Conservation (phyloP, 2,113 vertebrate genomes). For the Todiramphus chloris region DNA sequence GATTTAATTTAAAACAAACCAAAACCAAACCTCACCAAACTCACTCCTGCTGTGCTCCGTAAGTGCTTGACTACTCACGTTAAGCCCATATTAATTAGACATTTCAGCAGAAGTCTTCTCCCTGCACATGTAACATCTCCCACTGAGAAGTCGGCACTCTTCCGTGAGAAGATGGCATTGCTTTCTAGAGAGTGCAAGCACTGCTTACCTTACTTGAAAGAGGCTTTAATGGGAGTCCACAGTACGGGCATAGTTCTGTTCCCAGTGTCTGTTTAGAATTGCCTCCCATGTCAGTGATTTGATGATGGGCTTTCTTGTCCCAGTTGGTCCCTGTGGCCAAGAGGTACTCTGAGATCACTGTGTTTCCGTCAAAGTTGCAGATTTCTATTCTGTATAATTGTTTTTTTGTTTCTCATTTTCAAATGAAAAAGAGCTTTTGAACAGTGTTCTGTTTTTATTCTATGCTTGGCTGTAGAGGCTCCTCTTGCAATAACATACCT, state of each 20-base stretch:
- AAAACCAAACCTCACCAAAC: neutral
- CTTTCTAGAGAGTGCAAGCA: neutral
- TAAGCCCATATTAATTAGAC: neutral
- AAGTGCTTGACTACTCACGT: neutral
- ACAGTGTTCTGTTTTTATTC: neutral
- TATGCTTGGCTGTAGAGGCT: slow-evolving; percentile 6
- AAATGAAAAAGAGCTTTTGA: slow-evolving; percentile 51
- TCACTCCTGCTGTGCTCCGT: neutral
- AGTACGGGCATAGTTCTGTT: slow-evolving; percentile 21
- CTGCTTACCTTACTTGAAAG: slow-evolving; percentile 37
- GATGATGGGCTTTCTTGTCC: neutral
- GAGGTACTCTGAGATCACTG: slow-evolving; percentile 30
- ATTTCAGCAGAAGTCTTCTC: slow-evolving; percentile 9
- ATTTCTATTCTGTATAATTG: slow-evolving; percentile 67
- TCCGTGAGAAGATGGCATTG: neutral
- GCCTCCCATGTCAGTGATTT: neutral
- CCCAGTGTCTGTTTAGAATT: slow-evolving; percentile 1
- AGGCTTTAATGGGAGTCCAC: slow-evolving; percentile 35
- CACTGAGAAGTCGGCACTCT: neutral
- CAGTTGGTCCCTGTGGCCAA: neutral
- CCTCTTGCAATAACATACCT: slow-evolving; percentile 3
- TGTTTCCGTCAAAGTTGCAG: slow-evolving; percentile 35
- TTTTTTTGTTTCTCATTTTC: slow-evolving; percentile 48
- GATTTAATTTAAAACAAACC: neutral
- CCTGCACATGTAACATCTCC: neutral